Base-by-base conservation (phyloP, 2,113 vertebrate species). In the Alces alces region DNA sequence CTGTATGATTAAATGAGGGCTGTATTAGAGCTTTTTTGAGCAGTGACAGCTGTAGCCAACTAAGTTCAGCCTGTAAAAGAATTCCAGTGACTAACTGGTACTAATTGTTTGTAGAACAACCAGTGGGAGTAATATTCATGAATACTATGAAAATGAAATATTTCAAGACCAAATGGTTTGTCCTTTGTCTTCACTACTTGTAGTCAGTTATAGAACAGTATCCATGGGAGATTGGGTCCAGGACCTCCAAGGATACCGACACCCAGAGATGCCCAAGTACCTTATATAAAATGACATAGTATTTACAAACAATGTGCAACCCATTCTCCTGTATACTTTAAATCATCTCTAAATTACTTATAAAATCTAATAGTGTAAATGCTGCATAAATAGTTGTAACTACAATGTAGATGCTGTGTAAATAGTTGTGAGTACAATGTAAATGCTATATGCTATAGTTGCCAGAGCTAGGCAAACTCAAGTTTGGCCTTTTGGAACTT, bases 1-100 rank as follows among this genome's bases (percentile, higher is more conserved):
- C 95, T 97, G 45, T 92, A 16, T 96, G 84, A 91, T 86, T 95
- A 92, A 95, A 97, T 86, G 91, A 88, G 61, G 39, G 79, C 93
- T 92, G 93, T 78, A 61, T 50, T 89, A 89, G 84, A 93, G 79
- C 54, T 57, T 86, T 96, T 91, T 78, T 89, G 60, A 85, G 76
- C 70, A 1, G 84, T 27, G 73, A 92, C 95, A 96, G 94, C 96
- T 97, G 93, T 92, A 91, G 79, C 91, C 73, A 86, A 27, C 86
- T 86, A 86, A 87, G 33, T 73, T 89, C 70, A 95, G 78, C 89
- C 82, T 43, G 7, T 91, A 93, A 97, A 96, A 94, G 91, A 88
- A 97, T 98, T 89, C 95, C 94, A 96, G 85, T 96, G 95, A 97
- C 96, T 97, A 95, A 96, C 97, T 98, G 96, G 93, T 92, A 76